A percentile compares a stretch with the other conserved stretches of the same genome.
Evolutionary conservation across 2,888 invertebrate genomes (phyloP).

Genomic region (Prenolepis imparis): DNA sequence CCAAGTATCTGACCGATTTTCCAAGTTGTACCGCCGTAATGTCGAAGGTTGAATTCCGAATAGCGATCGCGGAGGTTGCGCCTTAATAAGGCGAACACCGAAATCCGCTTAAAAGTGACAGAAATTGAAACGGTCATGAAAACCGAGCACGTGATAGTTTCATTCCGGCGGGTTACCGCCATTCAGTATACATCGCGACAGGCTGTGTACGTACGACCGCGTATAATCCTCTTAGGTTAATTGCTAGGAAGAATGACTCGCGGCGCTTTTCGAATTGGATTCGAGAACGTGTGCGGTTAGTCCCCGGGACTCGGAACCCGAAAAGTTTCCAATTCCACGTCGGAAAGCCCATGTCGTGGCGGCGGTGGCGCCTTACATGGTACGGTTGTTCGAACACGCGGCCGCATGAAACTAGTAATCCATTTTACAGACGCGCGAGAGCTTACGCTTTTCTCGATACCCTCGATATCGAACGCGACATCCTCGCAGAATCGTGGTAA

Average conservation of each 20-base stretch:
- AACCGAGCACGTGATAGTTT: constrained; percentile 47
- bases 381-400: constrained; percentile 35
- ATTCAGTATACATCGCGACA: constrained; percentile 49
- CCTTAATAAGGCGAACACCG: constrained; percentile 52
- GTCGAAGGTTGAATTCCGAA: constrained; percentile 22
- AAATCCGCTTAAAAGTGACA: constrained; percentile 61
- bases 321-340: constrained; percentile 62
- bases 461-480: constrained; percentile 2
- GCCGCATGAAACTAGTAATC: constrained; percentile 61
- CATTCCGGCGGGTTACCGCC: constrained; percentile 43
- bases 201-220: constrained; percentile 44
- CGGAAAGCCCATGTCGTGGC: constrained; percentile 51
- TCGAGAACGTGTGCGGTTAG: constrained; percentile 52
- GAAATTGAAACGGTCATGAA: constrained; percentile 54
- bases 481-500: background rate
- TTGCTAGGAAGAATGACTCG: constrained; percentile 69
- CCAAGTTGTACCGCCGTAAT: constrained; percentile 24
- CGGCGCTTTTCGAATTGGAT: constrained; percentile 60
- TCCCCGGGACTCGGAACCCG: constrained; percentile 18
- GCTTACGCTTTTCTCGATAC: constrained; percentile 13
- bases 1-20: constrained; percentile 20
- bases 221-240: constrained; percentile 74
- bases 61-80: constrained; percentile 13
- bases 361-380: constrained; percentile 4
- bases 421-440: constrained; percentile 58